Base-by-base conservation (phyloP, 2,888 invertebrate genomes). In the Acleris cristana region DNA sequence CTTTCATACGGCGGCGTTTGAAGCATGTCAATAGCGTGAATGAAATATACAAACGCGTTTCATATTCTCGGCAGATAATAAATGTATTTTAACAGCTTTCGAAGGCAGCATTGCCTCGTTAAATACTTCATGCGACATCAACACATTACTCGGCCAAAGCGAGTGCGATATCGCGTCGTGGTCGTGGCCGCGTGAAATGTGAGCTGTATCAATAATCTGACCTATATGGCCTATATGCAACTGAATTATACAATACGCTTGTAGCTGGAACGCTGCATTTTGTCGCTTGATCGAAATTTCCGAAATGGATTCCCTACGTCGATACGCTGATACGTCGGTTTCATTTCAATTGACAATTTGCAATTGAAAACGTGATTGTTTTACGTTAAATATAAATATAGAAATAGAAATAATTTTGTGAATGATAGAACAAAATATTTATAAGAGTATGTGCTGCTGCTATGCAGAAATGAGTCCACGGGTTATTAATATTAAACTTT, bases 71-170 rank as follows among this genome's bases (percentile, higher is more conserved):
- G 45, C 5, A 45, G 48, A 1, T 18, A 48, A 48, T 45, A 45
- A 45, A 45, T 48, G 14, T 40, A 14, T 40, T 40, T 40, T 40
- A 40, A 16, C 12, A 45, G 48, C 21, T 63, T 45, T 54, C 55
- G 48, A 19, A 55, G 54, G 55, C 45, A 63, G 49, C 45, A 55
- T 51, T 49, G 55, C 63, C 51, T 65, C 45, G 34, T 48, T 65
- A 53, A 54, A 59, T 58, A 60, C 40, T 60, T 55, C 55, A 76
- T 81, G 79, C 79, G 82, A 76, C 79, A 80, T 76, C 74, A 74
- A 75, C 69, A 66, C 73, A 77, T 74, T 78, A 73, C 71, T 71
- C 72, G 73, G 72, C 72, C 75, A 76, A 75, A 76, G 76, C 52
- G 65, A 56, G 65, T 66, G 53, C 64, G n/a, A 67, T 58, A 58